These are phyloP conservation scores for Sebastes taczanowskii DNA, from an alignment of 2,797 vertebrate species.

Conservation along the genomic window DNA sequence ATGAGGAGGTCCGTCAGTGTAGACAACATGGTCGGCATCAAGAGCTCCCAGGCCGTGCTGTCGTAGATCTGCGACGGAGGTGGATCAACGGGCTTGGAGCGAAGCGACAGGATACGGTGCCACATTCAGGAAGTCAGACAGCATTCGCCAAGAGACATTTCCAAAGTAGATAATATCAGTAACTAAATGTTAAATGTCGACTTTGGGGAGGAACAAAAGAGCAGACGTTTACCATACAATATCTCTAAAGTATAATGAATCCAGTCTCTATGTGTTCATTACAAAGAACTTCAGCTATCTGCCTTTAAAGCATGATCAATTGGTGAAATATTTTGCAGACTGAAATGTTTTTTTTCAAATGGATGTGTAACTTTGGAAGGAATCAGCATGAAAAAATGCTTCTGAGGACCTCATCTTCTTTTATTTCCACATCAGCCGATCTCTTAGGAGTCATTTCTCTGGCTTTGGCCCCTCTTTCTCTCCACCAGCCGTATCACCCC, in stretches of 20 bases:
- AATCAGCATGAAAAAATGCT: slow-evolving; percentile 44
- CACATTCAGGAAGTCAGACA: not conserved
- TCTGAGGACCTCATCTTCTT: slow-evolving; percentile 23
- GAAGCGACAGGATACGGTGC: not conserved
- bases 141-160: slow-evolving; percentile 7
- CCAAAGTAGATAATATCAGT: slow-evolving; percentile 28
- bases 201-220: slow-evolving; percentile 4
- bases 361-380: slow-evolving; percentile 39
- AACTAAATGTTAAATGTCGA: slow-evolving; percentile 15
- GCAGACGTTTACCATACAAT: slow-evolving; percentile 23
- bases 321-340: slow-evolving; percentile 29
- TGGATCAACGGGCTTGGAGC: not conserved
- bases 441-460: not conserved
- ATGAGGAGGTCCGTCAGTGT: slow-evolving; percentile 93
- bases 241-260: slow-evolving; percentile 36
- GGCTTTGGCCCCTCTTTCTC: not conserved
- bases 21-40: slow-evolving; percentile 93
- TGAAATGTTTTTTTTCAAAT: slow-evolving; percentile 15
- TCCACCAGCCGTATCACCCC: not conserved
- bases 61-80: slow-evolving; percentile 80
- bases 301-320: slow-evolving; percentile 61
- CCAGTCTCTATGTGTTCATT: slow-evolving; percentile 46
- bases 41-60: slow-evolving; percentile 91
- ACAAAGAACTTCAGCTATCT: slow-evolving; percentile 35
- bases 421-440: slow-evolving; percentile 5